Evolutionary conservation across 2,797 vertebrate species (phyloP), one percentile per base, ranked within the genome.

Genomic region (Ataeniobius toweri): DNA sequence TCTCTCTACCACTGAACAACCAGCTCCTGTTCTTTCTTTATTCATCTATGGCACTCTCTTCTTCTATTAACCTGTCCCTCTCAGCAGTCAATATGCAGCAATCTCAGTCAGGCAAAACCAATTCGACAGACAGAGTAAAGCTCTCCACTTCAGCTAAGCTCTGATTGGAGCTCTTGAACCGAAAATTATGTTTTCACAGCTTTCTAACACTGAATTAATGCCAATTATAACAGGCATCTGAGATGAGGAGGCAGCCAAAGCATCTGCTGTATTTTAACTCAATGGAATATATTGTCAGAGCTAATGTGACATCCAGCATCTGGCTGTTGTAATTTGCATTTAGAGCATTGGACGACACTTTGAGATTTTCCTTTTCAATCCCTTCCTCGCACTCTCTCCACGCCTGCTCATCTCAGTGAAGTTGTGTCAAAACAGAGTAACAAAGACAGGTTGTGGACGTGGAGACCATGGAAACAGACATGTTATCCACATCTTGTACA

Each of bases 121-220:
- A 89, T 89, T 90, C 86, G 80, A 56, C 82, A 89, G 90, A 82
- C 87, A 79, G 79, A 75, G 79, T 76, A 80, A 86, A 68, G 86
- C 89, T 85, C 86, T 80, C 75, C 89, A 90, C 88, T 88, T 80
- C 67, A 80, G 78, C 89, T 88, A 78, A 85, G 86, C 89, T 89
- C 78, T 74, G 63, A 86, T 56, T 89, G 85, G 79, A 91, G 87
- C 89, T 83, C 91, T 92, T 87, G 77, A 89, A 86, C 89, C 78
- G 82, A 84, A 92, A 91, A 92, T 91, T 63, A 90, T 85, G 89
- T 91, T 93, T 91, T 91, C 89, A 89, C 91, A 88, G 89, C 89
- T 88, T 88, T 79, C 89, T 82, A 86, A 86, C 87, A 58, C 91
- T 77, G 90, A 92, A 91, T 90, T 88, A 90, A 88, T 86, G 77